Evolutionary conservation across 2,797 vertebrate genomes (phyloP).

Genomic region (Tapirus indicus): DNA sequence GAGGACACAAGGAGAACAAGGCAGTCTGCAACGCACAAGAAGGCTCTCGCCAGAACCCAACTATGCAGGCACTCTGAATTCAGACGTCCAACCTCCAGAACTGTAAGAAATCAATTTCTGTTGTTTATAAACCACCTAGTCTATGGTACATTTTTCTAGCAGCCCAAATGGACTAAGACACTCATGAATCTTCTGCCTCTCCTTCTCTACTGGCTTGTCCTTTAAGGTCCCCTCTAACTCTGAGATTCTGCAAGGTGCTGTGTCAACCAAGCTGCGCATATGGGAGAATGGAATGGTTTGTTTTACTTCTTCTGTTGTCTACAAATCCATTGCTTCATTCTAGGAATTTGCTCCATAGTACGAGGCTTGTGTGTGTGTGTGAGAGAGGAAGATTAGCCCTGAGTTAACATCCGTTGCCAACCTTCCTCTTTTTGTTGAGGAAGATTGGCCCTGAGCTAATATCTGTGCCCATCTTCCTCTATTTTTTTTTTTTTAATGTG

Average conservation of each 20-base stretch:
- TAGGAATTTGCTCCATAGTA: slow-evolving; percentile 22
- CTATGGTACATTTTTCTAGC: neutral
- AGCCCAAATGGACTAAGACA: neutral
- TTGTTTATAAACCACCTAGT: neutral
- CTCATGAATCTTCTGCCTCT: neutral
- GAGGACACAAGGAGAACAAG: neutral
- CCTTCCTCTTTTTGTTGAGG: no score
- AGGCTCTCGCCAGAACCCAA: neutral
- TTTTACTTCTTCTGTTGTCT: neutral
- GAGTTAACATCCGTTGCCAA: no score
- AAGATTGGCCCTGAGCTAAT: no score
- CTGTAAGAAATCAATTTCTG: neutral
- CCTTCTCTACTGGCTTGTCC: neutral
- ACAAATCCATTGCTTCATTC: slow-evolving; percentile 8
- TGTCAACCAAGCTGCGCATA: neutral
- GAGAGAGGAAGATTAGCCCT: no score
- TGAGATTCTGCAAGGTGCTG: neutral
- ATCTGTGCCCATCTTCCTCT: no score
- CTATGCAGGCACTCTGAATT: neutral
- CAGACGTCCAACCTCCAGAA: neutral
- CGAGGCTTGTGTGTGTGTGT: neutral
- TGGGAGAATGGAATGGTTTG: neutral
- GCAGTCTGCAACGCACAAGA: neutral
- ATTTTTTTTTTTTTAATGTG: no score
- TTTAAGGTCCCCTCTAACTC: neutral